Conservation (phyloP, 2,113 vertebrate species). For the Australoheros scitulus region DNA sequence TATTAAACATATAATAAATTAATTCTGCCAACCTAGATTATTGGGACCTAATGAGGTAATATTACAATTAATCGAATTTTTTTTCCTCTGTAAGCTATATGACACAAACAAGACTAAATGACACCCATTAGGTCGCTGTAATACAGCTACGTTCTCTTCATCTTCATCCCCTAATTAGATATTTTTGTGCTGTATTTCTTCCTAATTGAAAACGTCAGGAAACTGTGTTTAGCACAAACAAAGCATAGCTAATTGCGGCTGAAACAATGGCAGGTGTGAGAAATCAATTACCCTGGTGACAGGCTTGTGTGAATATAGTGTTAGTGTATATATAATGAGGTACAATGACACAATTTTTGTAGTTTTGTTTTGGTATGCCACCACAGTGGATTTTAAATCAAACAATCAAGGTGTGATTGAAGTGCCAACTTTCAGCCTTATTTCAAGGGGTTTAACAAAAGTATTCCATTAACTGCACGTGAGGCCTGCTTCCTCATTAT, state of each 20-base stretch:
- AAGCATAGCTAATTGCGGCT: conserved; percentile 68
- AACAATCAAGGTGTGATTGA: neutral
- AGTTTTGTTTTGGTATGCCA: neutral
- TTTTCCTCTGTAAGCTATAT: conserved; percentile 39
- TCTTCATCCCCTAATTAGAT: conserved; percentile 65
- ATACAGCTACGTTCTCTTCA: conserved; percentile 49
- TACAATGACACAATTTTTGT: neutral
- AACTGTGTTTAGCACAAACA: conserved; percentile 69
- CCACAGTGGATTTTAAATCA: neutral
- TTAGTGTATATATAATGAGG: accelerated
- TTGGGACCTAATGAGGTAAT: conserved; percentile 45
- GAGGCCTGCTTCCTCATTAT: neutral
- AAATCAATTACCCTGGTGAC: conserved; percentile 53
- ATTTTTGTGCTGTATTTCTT: conserved; percentile 68
- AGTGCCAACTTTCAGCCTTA: neutral
- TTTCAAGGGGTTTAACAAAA: neutral
- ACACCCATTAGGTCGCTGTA: conserved; percentile 60
- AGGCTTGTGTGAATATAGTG: neutral
- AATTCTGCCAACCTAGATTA: conserved; percentile 12
- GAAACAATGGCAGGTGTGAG: conserved; percentile 53
- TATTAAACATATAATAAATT: conserved; percentile 18
- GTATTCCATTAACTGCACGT: neutral
- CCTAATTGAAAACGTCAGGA: conserved; percentile 72
- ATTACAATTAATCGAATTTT: conserved; percentile 63
- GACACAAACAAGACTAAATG: conserved; percentile 69